A percentile compares a stretch with the other conserved stretches of the same genome.
Evolutionary conservation across 2,113 vertebrate genomes (phyloP).

Genomic region (Orthonyx spaldingii): DNA sequence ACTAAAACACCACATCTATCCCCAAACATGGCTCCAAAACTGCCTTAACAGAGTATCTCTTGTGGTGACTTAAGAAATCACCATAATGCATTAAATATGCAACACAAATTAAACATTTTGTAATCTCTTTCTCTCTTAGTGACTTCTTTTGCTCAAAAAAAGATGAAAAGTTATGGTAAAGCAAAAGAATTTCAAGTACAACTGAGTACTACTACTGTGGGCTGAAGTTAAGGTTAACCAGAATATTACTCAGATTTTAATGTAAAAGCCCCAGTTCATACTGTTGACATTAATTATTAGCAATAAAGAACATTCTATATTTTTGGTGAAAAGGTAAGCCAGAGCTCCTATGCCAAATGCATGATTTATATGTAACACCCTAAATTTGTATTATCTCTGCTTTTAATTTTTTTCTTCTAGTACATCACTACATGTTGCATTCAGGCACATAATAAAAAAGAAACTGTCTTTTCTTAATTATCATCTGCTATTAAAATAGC

Average conservation of each 20-base stretch:
- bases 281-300: neutral
- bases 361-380: neutral
- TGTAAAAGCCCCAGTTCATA: neutral
- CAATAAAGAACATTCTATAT: neutral
- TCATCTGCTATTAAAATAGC: neutral
- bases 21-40: neutral
- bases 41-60: neutral
- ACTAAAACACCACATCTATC: neutral
- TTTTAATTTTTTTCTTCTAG: neutral
- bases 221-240: neutral
- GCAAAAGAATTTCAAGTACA: neutral
- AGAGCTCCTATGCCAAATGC: neutral
- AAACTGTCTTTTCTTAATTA: neutral
- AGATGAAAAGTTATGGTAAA: neutral
- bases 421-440: neutral
- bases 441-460: neutral
- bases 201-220: neutral
- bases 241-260: neutral
- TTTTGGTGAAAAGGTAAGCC: neutral
- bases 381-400: neutral
- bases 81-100: neutral
- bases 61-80: neutral
- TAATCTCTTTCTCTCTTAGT: neutral
- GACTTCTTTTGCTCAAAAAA: neutral
- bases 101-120: neutral